Base-by-base conservation (phyloP, 2,888 invertebrate genomes). In the Polydrusus pterygomalis region DNA sequence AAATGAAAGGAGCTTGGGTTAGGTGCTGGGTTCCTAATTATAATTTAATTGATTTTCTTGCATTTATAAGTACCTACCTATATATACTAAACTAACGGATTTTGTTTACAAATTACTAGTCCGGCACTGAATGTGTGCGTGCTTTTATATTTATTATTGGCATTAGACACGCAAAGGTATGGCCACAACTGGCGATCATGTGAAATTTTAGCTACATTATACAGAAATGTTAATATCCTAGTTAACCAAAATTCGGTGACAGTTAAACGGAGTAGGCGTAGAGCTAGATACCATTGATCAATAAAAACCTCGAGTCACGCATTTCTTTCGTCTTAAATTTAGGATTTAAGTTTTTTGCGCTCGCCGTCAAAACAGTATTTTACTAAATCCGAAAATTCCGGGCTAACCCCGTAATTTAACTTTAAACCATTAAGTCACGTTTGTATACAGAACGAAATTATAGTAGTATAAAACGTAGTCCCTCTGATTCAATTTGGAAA, bases 161-260 rank as follows among this genome's bases (percentile, higher is more conserved):
- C 15, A 34, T 56, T 9, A 8, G 15, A 20, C 56, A 56, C 56
- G 56, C 56, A 30, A 56, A 34, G 56, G 30, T 34, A 34, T 56
- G 30, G 30, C 56, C 34, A 56, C 34, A 56, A 34, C 30, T 25
- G 15, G 34, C 56, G 34, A 56, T 56, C 56, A 56, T 56, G 34
- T 56, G 34, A 56, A 56, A 56, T 56, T 56, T 34, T 30, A 56
- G 56, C 34, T 34, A 34, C 34, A 56, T 34, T 56, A 56, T 56
- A 56, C 56, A 56, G 11, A 56, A 56, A 56, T 56, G 56, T 56
- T 56, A 56, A 56, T 56, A 56, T 56, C 34, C 34, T 56, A 34
- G 56, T 56, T 56, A 56, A 56, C 56, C 34, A 34, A 56, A 56
- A 56, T 56, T 34, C 56, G 34, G 56, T 30, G 56, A 56, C 56